Evolutionary conservation across 2,888 invertebrate genomes (phyloP), one percentile per base, ranked within the genome.

Genomic region (Leptarthrus brevirostris): DNA sequence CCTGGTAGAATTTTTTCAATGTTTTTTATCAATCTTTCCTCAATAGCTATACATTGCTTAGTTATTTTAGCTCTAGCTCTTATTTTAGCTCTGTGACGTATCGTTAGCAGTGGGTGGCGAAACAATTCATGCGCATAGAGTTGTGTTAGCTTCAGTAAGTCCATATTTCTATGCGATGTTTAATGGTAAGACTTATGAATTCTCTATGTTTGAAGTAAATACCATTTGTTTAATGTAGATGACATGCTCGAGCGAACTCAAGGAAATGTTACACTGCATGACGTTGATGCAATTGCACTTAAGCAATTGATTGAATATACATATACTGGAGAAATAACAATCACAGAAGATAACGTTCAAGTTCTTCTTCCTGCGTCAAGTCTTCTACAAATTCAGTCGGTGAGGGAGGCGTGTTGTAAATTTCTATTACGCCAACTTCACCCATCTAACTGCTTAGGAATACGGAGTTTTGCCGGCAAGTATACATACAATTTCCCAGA

Each of bases 381-480:
- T 79, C 86, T 92, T 78, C 86, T 92, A 76, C 92, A 93, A 84
- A 90, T 91, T 82, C 87, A 88, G 78, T 88, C 89, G 70, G 90
- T 91, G 20, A 83, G 90, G 40, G 91, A 91, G 79, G 92, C 92
- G 0, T 93, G 92, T 82, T 92, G 92, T 82, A 89, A 90, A 80
- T 93, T 92, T 83, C 86, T 93, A 74, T 87, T 92, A 80, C 87
- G 90, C 47, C 92, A 93, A 81, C 85, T 93, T 53, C 92, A 93
- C 83, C 91, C 92, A 1, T 90, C 90, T 52, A 93, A 93, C 82
- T 92, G 92, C 80, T 86, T 93, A 74, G 93, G 93, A 72, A 93
- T 93, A 69, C 85, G 92, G 73, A 91, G 91, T 83, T 93, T 93
- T 83, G 85, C 85, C 14, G 85, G 83, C 82, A 76, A 80, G 80